phyloP scores from a whole-genome alignment of 2,113 vertebrate genomes.

The Elephantulus edwardii region DNA sequence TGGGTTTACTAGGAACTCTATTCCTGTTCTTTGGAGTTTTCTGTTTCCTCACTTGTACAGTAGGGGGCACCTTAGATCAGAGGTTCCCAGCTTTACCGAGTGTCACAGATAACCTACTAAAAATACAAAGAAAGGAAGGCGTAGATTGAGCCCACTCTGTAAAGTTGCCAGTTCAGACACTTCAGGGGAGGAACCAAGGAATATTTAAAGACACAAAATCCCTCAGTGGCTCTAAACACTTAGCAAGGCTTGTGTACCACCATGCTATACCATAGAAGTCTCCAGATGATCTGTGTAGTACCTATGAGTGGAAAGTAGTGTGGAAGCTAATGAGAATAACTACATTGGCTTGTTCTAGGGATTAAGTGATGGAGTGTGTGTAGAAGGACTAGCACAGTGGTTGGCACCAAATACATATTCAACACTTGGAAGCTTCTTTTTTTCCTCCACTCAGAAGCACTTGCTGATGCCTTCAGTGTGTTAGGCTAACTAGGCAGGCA shows the following conservation, averaged over 20 bases:
- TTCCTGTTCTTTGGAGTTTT: background rate
- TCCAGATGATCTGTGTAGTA: rapidly evolving
- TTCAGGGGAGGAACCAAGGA: background rate
- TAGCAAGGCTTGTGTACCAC: background rate
- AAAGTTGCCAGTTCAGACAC: background rate
- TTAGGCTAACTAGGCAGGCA: background rate
- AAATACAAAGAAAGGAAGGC: background rate
- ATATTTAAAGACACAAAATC: background rate
- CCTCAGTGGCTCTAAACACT: background rate
- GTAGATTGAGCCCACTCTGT: rapidly evolving
- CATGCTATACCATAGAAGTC: background rate
- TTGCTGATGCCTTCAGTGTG: rapidly evolving
- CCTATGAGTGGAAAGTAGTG: background rate
- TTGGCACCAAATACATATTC: rapidly evolving
- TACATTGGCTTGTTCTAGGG: rapidly evolving
- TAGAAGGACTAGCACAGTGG: no score
- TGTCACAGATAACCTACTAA: background rate
- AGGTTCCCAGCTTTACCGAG: background rate
- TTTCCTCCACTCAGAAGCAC: background rate
- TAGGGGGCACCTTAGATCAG: rapidly evolving
- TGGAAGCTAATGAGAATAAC: background rate
- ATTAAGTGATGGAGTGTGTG: rapidly evolving
- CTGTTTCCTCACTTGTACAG: background rate
- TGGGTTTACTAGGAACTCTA: background rate
- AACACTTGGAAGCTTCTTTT: background rate